Percentiles rank a stretch among this genome's conserved stretches.
These are phyloP conservation scores for Rafetus swinhoei DNA, from an alignment of 2,113 vertebrate species.

Conservation along the genomic window DNA sequence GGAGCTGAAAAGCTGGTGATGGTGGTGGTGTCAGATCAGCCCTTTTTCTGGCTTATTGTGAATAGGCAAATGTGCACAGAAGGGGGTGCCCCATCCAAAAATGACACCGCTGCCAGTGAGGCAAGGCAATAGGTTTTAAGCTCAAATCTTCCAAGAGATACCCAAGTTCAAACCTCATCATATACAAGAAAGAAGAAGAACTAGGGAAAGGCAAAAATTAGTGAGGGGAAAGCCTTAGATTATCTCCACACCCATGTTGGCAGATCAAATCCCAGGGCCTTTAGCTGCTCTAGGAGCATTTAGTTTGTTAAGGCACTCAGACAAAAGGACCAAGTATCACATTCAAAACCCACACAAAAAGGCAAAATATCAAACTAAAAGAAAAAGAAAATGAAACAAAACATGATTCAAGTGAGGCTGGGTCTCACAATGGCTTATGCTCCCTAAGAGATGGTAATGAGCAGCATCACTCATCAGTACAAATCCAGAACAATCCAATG, in stretches of 20 bases:
- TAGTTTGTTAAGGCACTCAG: not conserved
- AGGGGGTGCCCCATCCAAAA: not conserved
- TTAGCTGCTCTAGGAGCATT: not conserved
- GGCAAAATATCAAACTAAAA: not conserved
- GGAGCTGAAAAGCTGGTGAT: not conserved
- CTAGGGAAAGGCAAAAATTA: not conserved
- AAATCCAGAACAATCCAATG: not conserved
- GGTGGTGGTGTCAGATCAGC: not conserved
- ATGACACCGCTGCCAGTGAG: not conserved
- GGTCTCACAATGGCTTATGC: not conserved
- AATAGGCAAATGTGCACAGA: rapidly evolving
- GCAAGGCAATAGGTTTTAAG: not conserved
- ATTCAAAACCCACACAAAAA: not conserved
- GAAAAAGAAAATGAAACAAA: rapidly evolving
- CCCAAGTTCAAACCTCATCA: not conserved
- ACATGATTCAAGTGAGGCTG: not conserved
- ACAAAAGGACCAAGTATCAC: not conserved
- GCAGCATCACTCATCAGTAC: not conserved
- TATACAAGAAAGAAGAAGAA: not conserved
- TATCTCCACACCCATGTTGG: rapidly evolving
- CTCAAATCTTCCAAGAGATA: not conserved
- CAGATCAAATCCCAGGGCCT: not conserved
- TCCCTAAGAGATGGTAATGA: not conserved
- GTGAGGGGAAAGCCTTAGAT: not conserved
- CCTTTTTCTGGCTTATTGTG: not conserved